Evolutionary conservation across 2,797 vertebrate species (phyloP).

Genomic region (Furcifer pardalis): DNA sequence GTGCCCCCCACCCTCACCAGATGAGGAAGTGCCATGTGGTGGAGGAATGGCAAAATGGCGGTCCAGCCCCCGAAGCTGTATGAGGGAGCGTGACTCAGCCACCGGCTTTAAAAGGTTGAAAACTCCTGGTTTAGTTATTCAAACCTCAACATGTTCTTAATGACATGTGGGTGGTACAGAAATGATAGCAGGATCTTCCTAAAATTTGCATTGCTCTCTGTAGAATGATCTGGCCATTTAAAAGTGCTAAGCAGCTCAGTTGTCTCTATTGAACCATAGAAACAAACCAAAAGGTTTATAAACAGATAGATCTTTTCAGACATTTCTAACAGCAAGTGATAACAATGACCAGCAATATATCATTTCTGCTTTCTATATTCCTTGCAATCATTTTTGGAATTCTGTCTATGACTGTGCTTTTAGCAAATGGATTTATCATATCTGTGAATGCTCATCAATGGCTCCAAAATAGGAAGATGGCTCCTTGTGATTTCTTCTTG

Average conservation of each 20-base stretch:
- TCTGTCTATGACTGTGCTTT: background rate
- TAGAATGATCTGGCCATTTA: background rate
- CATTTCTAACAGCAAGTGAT: background rate
- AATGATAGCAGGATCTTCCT: background rate
- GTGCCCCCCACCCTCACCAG: too few relatives aligned
- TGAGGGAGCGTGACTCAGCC: too few relatives aligned
- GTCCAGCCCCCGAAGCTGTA: too few relatives aligned
- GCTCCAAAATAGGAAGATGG: conserved; percentile 36
- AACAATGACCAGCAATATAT: background rate
- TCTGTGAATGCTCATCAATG: background rate
- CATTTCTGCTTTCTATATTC: background rate
- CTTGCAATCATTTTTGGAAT: background rate
- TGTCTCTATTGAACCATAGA: background rate
- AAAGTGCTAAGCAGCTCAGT: background rate
- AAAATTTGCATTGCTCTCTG: background rate
- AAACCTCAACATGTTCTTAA: background rate
- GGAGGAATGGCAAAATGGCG: too few relatives aligned
- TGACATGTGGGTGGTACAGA: background rate
- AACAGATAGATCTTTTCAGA: background rate
- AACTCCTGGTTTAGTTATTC: too few relatives aligned
- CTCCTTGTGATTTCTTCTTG: conserved; percentile 24
- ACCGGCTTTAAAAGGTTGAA: too few relatives aligned
- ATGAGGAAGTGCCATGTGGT: too few relatives aligned
- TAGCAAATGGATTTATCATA: background rate
- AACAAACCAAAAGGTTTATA: background rate